phyloP scores from a whole-genome alignment of 2,113 vertebrate species.

The Rhegmatorhina hoffmannsi region DNA sequence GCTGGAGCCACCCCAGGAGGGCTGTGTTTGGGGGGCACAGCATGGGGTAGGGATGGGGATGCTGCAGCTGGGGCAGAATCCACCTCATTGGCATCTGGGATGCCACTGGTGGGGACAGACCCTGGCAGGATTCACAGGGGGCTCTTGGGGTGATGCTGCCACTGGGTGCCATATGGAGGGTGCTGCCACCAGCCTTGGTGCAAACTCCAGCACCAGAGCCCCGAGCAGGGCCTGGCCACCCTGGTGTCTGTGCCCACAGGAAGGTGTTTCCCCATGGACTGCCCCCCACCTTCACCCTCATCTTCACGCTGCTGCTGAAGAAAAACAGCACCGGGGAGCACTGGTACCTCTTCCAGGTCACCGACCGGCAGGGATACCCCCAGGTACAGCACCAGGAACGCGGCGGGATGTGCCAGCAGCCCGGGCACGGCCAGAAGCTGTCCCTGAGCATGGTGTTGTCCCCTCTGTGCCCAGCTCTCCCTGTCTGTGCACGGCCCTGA shows the following conservation, averaged over 20 bases:
- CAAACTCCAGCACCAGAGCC: rapidly evolving
- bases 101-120: background rate
- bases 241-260: slow-evolving; percentile 70
- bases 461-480: slow-evolving; percentile 80
- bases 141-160: background rate
- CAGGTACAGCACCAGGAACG: slow-evolving; percentile 74
- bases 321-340: slow-evolving; percentile 85
- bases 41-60: background rate
- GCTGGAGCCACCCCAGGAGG: background rate
- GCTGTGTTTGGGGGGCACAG: background rate
- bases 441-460: rapidly evolving
- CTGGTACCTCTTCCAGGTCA: slow-evolving; percentile 92
- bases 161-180: background rate
- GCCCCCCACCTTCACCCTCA: slow-evolving; percentile 86
- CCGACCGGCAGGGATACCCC: slow-evolving; percentile 86
- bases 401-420: rapidly evolving
- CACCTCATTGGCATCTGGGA: rapidly evolving
- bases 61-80: background rate
- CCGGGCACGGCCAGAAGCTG: rapidly evolving
- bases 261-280: slow-evolving; percentile 88
- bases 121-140: rapidly evolving
- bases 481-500: slow-evolving; percentile 85
- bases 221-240: rapidly evolving
- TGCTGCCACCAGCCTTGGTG: background rate
- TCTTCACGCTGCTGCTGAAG: slow-evolving; percentile 90